Base-by-base conservation (phyloP, 2,888 invertebrate species). In the Branchellion lobata region DNA sequence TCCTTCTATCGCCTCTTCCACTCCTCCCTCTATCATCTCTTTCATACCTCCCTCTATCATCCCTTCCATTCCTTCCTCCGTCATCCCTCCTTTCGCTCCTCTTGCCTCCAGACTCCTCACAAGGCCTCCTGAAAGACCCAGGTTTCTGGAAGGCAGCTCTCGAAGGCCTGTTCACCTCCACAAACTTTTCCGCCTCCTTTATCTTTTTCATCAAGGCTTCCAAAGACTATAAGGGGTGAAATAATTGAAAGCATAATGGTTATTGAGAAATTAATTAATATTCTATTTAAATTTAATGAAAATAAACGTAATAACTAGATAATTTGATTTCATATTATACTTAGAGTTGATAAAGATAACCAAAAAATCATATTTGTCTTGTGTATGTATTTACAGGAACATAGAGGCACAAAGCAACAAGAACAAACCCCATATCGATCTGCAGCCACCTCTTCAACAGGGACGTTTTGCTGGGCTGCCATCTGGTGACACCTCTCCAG, bases 401-500 rank as follows among this genome's bases (percentile, higher is more conserved):
- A 47, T 14, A 8, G 18, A 24, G 14, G 51, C 21, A 18, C 21
- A 36, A 34, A n/a, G n/a, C n/a, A n/a, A n/a, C n/a, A n/a, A n/a
- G n/a, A n/a, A 78, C 81, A 80, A 81, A 87, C 87, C 61, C 91
- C 91, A 89, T 90, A 91, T 85, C 91, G 86, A 84, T 90, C 90
- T 27, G 89, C 88, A 40, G 90, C 91, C 47, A 91, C 87, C 79
- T 90, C 90, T 83, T 90, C 90, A 65, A 91, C 81, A 73, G 87
- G 85, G 80, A 87, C 86, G 3, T 89, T 89, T 83, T 90, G 89
- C 73, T 89, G 89, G 75, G 85, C 83, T 0, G 91, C 90, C 83
- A 90, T 90, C 83, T 91, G 89, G 83, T 89, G 85, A 73, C 90
- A 90, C 82, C 91, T 85, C 79, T 86, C 85, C 80, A 90, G 88